Evolutionary conservation across 1,140 invertebrate genomes (phyloP).

Genomic region (Meloidogyne hapla): DNA sequence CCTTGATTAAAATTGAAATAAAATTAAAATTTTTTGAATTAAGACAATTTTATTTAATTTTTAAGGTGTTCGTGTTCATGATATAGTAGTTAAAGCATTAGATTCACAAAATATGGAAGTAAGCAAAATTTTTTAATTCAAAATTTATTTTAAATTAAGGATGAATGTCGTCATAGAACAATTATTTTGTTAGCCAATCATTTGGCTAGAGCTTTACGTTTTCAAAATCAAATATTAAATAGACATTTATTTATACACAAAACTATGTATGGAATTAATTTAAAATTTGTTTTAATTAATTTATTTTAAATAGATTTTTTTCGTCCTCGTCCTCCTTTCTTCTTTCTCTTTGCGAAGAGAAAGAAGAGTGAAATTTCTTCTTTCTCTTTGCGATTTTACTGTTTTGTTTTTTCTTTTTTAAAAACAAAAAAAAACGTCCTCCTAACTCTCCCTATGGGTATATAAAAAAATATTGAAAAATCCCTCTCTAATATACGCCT

Average conservation of each 20-base stretch:
- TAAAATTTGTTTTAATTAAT: not conserved
- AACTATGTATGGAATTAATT: conserved; percentile 24
- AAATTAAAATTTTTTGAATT: no score
- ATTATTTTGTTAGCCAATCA: conserved; percentile 54
- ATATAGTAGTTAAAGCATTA: conserved; percentile 56
- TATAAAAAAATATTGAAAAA: no score
- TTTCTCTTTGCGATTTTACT: conserved; percentile 68
- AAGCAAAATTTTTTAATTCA: not conserved
- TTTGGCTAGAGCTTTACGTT: conserved; percentile 51
- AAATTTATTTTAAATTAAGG: conserved; percentile 46
- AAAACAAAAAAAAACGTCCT: no score
- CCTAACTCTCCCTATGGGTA: no score
- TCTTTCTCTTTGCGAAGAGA: no score
- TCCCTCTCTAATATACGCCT: no score
- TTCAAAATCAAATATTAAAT: conserved; percentile 47
- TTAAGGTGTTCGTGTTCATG: conserved; percentile 57
- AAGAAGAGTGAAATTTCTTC: no score
- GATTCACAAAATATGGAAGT: conserved; percentile 44
- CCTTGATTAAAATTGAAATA: no score
- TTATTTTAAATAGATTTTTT: not conserved
- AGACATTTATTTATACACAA: conserved; percentile 55
- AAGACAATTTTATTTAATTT: no score
- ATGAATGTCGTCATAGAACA: conserved; percentile 47
- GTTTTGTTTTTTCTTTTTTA: conserved; percentile 64
- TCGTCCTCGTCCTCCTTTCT: not conserved